These are phyloP conservation scores for Volucella bombylans DNA, from an alignment of 2,888 invertebrate species.

Conservation along the genomic window DNA sequence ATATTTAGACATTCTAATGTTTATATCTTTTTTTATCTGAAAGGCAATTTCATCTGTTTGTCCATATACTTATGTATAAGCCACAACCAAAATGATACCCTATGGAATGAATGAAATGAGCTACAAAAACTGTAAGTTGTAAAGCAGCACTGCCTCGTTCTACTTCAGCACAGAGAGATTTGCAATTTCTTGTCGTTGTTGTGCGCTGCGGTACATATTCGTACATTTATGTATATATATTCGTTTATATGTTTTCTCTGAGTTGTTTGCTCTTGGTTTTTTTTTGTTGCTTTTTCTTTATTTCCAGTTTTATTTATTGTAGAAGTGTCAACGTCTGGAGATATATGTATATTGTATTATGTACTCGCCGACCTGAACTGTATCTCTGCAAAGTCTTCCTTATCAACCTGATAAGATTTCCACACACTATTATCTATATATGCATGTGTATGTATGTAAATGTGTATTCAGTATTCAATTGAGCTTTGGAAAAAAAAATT, in stretches of 20 bases:
- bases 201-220: conserved; percentile 17
- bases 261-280: background rate
- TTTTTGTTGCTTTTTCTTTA: conserved; percentile 19
- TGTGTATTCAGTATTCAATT: no score
- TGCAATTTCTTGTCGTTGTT: conserved; percentile 34
- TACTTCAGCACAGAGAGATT: conserved; percentile 45
- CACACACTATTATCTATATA: conserved; percentile 22
- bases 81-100: no score
- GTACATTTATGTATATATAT: no score
- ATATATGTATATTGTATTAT: background rate
- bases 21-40: no score
- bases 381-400: conserved; percentile 39
- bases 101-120: background rate
- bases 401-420: conserved; percentile 63
- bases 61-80: no score
- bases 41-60: no score
- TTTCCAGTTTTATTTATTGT: conserved; percentile 42
- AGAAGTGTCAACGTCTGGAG: conserved; percentile 54
- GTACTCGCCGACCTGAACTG: conserved; percentile 10
- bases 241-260: no score
- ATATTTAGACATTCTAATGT: no score
- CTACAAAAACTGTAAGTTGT: conserved; percentile 9
- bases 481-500: no score
- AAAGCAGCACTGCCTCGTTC: conserved; percentile 42
- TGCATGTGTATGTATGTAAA: no score